phyloP scores from a whole-genome alignment of 2,888 invertebrate species.

The Epirrita christyi region DNA sequence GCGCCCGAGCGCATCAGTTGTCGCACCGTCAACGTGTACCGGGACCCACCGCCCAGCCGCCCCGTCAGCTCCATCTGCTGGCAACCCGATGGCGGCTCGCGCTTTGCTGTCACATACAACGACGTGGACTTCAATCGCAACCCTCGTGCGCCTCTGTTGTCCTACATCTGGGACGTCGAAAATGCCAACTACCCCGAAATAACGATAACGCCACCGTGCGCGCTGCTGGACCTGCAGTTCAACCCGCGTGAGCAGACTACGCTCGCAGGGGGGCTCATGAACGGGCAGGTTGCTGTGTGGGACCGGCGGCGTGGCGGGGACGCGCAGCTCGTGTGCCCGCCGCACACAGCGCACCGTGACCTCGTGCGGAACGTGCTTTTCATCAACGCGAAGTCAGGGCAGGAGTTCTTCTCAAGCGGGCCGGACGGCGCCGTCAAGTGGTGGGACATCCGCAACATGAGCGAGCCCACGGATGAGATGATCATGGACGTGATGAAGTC shows the following conservation, averaged over 20 bases:
- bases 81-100: conserved; percentile 92
- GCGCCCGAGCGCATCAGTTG: conserved; percentile 87
- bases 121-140: conserved; percentile 89
- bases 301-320: conserved; percentile 90
- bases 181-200: conserved; percentile 91
- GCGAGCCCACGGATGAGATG: conserved; percentile 87
- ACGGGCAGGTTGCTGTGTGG: conserved; percentile 89
- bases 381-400: conserved; percentile 96
- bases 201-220: conserved; percentile 87
- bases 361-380: conserved; percentile 93
- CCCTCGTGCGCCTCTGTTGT: conserved; percentile 55
- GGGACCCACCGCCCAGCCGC: conserved; percentile 86
- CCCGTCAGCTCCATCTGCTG: conserved; percentile 92
- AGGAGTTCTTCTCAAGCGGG: conserved; percentile 96
- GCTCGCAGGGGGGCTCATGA: conserved; percentile 88
- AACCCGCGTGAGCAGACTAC: conserved; percentile 91
- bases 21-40: conserved; percentile 93
- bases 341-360: conserved; percentile 94
- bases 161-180: conserved; percentile 95
- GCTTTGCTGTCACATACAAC: conserved; percentile 93
- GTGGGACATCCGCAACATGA: conserved; percentile 90
- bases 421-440: conserved; percentile 94
- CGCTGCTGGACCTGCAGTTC: conserved; percentile 92
- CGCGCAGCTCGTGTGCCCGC: conserved; percentile 88
- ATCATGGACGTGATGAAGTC: conserved; percentile 87